Percentiles rank a stretch among this genome's conserved stretches.
phyloP scores from a whole-genome alignment of 2,888 invertebrate genomes.

The Drosophila gaucha region DNA sequence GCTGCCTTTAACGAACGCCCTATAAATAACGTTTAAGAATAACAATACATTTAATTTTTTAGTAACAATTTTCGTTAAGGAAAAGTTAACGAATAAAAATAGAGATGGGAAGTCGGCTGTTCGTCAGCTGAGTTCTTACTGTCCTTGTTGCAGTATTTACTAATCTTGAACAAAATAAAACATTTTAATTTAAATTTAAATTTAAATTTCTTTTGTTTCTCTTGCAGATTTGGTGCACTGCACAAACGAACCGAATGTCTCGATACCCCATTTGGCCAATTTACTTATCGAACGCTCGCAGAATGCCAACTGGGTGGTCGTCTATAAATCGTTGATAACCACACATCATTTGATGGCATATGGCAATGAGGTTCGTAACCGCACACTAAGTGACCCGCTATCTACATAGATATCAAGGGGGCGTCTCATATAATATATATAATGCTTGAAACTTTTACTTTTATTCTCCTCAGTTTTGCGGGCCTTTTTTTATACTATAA shows the following conservation, averaged over 20 bases:
- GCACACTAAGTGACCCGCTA: background rate
- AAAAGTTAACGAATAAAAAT: background rate
- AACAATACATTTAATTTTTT: too few relatives aligned
- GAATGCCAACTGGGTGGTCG: slow-evolving; percentile 99
- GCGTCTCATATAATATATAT: slow-evolving; percentile 6
- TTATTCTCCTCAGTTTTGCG: slow-evolving; percentile 41
- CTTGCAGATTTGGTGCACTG: slow-evolving; percentile 99
- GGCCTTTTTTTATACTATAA: slow-evolving; percentile 28
- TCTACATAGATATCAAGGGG: slow-evolving; percentile 3
- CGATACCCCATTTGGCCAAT: slow-evolving; percentile 99
- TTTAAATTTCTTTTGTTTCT: slow-evolving; percentile 7
- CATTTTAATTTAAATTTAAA: background rate
- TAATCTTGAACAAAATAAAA: background rate
- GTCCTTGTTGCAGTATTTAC: background rate
- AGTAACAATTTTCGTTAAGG: too few relatives aligned
- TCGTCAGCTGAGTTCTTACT: background rate
- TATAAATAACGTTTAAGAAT: background rate
- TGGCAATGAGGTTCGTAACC: slow-evolving; percentile 96
- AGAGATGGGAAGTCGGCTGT: background rate
- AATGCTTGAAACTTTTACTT: slow-evolving; percentile 30
- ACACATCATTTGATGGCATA: slow-evolving; percentile 99
- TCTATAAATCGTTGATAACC: slow-evolving; percentile 98
- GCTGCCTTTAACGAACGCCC: background rate
- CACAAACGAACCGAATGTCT: slow-evolving; percentile 99
- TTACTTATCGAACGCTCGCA: slow-evolving; percentile 98